Base-by-base conservation (phyloP, 2,888 invertebrate species). In the Eurois occulta region DNA sequence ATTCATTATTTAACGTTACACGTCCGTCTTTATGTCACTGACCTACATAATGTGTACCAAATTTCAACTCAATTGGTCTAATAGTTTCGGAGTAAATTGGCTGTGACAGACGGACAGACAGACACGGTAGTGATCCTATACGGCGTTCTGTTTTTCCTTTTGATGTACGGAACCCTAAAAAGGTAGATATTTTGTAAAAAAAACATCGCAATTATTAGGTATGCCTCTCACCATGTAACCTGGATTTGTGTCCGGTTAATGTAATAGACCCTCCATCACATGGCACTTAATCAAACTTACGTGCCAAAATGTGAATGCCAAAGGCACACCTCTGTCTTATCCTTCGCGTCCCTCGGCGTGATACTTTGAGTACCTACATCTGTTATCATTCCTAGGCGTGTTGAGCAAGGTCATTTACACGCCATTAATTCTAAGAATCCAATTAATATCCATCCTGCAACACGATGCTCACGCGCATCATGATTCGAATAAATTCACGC, bases 401-500 rank as follows among this genome's bases (percentile, higher is more conserved):
- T 52, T 16, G 0, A 58, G 4, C 11, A 68, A 78, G 58, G 58
- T 80, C 28, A 64, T 43, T 73, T 66, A 60, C 81, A 80, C 28
- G 28, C 11, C 10, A 55, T n/a, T 67, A 38, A 1, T 72, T 62
- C 66, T 16, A n/a, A 67, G 60, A 62, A 81, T 6, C 11, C 16
- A 46, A 80, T 67, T 74, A 62, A 62, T 81, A 67, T 74, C 52
- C 35, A 62, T 21, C 48, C 24, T 62, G 24, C 60, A 35, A 52
- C 35, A 62, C 60, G 66, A 80, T 41, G 67, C 83, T 28, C 71
- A 58, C 46, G 67, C 78, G 71, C 77, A 71, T 28, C 71, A 64
- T 62, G 71, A 77, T 83, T 58, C 24, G 62, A 81, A 77, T 83
- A 68, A 38, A 77, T 82, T 67, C 35, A 48, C 35, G 52, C 41